Conservation (phyloP, 2,113 vertebrate genomes). For the Anhinga anhinga region DNA sequence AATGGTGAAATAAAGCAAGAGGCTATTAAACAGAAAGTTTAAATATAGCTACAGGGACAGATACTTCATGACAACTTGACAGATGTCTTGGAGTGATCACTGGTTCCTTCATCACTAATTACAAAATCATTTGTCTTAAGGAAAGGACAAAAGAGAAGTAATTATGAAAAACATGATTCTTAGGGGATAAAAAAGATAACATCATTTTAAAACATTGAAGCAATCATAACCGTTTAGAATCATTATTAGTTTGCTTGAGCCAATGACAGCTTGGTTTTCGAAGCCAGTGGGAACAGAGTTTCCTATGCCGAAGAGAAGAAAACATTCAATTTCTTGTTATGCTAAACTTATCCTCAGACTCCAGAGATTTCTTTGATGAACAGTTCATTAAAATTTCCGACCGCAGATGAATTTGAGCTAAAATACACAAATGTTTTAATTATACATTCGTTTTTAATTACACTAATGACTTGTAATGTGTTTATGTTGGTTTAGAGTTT, state of each 20-base stretch:
- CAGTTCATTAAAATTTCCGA: conserved; percentile 83
- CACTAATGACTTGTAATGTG: conserved; percentile 85
- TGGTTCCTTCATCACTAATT: conserved; percentile 84
- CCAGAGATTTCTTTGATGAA: conserved; percentile 81
- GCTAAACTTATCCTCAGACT: conserved; percentile 80
- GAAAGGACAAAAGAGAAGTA: conserved; percentile 86
- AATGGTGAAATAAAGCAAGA: conserved; percentile 82
- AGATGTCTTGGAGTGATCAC: conserved; percentile 82
- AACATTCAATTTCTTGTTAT: conserved; percentile 81
- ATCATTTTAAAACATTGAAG: conserved; percentile 82
- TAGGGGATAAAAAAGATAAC: conserved; percentile 85
- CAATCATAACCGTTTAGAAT: conserved; percentile 83
- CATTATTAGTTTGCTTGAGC: conserved; percentile 83
- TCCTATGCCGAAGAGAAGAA: conserved; percentile 68
- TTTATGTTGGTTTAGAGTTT: conserved; percentile 86
- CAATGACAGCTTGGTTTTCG: conserved; percentile 76
- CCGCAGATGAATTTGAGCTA: conserved; percentile 81
- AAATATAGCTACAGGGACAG: conserved; percentile 85
- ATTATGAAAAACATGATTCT: conserved; percentile 86
- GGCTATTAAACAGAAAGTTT: conserved; percentile 86
- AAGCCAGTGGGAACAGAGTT: conserved; percentile 72
- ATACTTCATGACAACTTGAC: conserved; percentile 84
- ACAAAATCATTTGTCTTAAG: conserved; percentile 87
- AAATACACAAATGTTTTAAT: conserved; percentile 88
- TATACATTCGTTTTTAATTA: conserved; percentile 87